Conservation (phyloP, 2,797 vertebrate species). For the Liasis olivaceus region DNA sequence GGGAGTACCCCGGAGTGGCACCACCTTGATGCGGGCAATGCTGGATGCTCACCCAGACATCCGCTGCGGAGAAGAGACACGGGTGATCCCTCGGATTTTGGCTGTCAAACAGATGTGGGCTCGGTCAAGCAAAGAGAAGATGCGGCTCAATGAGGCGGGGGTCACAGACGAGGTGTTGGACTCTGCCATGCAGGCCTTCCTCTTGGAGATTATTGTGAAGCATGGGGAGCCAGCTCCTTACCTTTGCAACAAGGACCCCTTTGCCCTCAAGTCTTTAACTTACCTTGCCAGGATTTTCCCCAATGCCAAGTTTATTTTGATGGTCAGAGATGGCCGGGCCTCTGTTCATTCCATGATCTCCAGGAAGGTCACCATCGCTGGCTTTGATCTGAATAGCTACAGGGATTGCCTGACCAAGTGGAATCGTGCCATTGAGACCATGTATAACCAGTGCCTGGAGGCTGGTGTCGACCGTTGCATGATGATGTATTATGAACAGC, state of each 20-base stretch:
- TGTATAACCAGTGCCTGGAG: slow-evolving; percentile 97
- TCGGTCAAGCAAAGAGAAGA: slow-evolving; percentile 93
- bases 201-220: slow-evolving; percentile 95
- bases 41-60: slow-evolving; percentile 93
- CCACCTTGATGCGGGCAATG: slow-evolving; percentile 97
- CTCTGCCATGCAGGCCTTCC: slow-evolving; percentile 95
- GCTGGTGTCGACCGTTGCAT: slow-evolving; percentile 87
- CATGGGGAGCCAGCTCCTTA: slow-evolving; percentile 94
- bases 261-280: slow-evolving; percentile 93
- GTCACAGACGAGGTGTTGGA: slow-evolving; percentile 96
- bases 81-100: slow-evolving; percentile 93
- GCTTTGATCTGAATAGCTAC: slow-evolving; percentile 96
- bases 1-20: slow-evolving; percentile 93
- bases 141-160: slow-evolving; percentile 93
- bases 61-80: slow-evolving; percentile 93
- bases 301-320: slow-evolving; percentile 94
- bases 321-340: slow-evolving; percentile 94
- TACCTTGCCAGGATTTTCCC: slow-evolving; percentile 98
- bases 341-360: slow-evolving; percentile 99
- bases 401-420: slow-evolving; percentile 97
- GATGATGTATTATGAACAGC: slow-evolving; percentile 91
- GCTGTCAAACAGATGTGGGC: slow-evolving; percentile 99
- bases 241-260: slow-evolving; percentile 97
- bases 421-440: slow-evolving; percentile 97
- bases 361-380: slow-evolving; percentile 95